Evolutionary conservation across 2,797 vertebrate genomes (phyloP), one percentile per base, ranked within the genome.

Genomic region (Acanthurus tractus): DNA sequence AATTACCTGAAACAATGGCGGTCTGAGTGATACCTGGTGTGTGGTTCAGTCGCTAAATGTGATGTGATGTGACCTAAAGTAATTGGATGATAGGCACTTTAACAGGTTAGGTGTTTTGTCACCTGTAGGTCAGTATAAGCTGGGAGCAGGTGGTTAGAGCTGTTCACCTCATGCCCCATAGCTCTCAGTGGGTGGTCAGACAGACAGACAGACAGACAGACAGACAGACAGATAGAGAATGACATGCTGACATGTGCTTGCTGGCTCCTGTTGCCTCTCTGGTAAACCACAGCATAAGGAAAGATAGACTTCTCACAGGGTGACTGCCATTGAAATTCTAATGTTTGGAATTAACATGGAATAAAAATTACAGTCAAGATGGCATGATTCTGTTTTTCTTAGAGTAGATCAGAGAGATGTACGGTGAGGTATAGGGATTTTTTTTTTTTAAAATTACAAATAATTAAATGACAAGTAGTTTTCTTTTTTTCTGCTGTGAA

Each of bases 101-200:
- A 70, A 68, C 80, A 67, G 77, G 81, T 85, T 79, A 75, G 76
- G 74, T 78, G 67, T 78, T 85, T 63, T 70, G 86, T 91, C 89
- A 92, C 87, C 90, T 89, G 84, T 50, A 70, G 84, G 86, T 86
- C 80, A 72, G 79, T 40, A 7, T 63, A 63, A 85, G 81, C 72
- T 63, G 76, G 63, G 61, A 44, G 82, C 64, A 79, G 59, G 42
- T 29, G 78, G 62, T 80, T 40, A 38, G 63, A 68, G 74, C 25
- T 13, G 38, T 40, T 77, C 58, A 17, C 56, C 83, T 84, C 67
- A 69, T 58, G 83, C 20, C 29, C 13, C 52, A 20, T 3, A 59
- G 83, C 65, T 74, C 89, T 90, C 73, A 36, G 92, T 94, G 92
- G 94, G 93, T 94, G 94, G 94, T 88, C 94, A 85, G 22, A 53